phyloP scores from a whole-genome alignment of 92 coral and sea anemone genomes.

The Umimayanthus chanpuru region DNA sequence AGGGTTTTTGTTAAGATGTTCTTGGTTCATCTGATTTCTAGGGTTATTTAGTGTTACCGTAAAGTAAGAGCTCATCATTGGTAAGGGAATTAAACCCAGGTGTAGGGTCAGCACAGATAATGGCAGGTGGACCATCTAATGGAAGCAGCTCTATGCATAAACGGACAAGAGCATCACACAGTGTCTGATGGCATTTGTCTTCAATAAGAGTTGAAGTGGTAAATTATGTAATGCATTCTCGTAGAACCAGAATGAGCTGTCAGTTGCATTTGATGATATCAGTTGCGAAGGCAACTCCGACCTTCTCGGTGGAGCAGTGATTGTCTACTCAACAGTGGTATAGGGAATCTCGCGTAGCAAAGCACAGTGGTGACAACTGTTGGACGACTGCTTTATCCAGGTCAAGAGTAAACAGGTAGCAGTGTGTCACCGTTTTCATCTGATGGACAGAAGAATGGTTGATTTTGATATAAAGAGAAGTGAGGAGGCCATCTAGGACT shows the following conservation, averaged over 20 bases:
- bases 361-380: constrained; percentile 18
- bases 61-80: constrained; percentile 29
- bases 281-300: constrained; percentile 18
- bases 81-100: constrained; percentile 1
- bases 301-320: not conserved
- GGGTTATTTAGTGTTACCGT: constrained; percentile 14
- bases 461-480: not conserved
- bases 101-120: not conserved
- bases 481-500: not conserved
- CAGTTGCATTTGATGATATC: not conserved
- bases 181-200: not conserved
- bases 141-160: not conserved
- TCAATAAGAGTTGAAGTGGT: not conserved
- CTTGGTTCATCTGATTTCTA: constrained; percentile 33
- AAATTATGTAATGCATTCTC: not conserved
- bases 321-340: constrained; percentile 15
- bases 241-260: constrained; percentile 10
- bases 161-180: not conserved
- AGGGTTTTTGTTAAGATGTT: constrained; percentile 40
- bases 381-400: not conserved
- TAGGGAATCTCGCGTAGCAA: not conserved
- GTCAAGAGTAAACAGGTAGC: constrained; percentile 34
- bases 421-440: not conserved
- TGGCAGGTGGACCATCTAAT: not conserved
- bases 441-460: not conserved